Evolutionary conservation across 1,140 invertebrate genomes (phyloP), one percentile per base, ranked within the genome.

Genomic region (Scaptomyza pallida): DNA sequence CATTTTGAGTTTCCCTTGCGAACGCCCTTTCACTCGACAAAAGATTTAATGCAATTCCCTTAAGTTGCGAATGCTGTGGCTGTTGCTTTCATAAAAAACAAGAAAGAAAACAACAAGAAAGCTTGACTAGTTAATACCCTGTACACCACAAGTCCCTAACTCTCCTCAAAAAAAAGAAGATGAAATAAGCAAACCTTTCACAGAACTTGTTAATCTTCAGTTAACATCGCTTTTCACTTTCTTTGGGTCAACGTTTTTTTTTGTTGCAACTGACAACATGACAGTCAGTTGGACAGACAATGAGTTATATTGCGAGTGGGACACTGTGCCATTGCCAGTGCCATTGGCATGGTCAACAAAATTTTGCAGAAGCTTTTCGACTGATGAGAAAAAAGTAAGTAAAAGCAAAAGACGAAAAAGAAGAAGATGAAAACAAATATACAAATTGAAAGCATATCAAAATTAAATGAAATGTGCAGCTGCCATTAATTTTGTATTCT

Each of bases 321-420:
- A 45, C 55, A 62, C n/a, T n/a, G 37, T 41, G 50, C 56, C 73
- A 68, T 64, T 74, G 63, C 60, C 72, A 73, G 21, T 60, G 74
- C 44, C 75, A 40, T 67, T 77, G 52, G 40, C 47, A 10, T 62
- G 47, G 59, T 26, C 52, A 55, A 55, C 52, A n/a, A 15, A n/a
- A 40, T 15, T 15, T 23, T 41, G 52, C 19, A 23, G n/a, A 13
- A 13, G 9, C 19, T 56, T 45, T 63, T 43, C 4, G 44, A 45
- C 50, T 12, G 30, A 35, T 23, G 40, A 56, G 48, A 60, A 47
- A 35, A 9, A 30, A 61, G n/a, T 12, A 12, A 1, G 19, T n/a
- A n/a, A n/a, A n/a, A n/a, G n/a, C n/a, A n/a, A n/a, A n/a, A n/a
- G n/a, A n/a, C n/a, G n/a, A n/a, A n/a, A n/a, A n/a, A n/a, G n/a